Conservation (phyloP, 2,113 vertebrate genomes). For the Sorex araneus region DNA sequence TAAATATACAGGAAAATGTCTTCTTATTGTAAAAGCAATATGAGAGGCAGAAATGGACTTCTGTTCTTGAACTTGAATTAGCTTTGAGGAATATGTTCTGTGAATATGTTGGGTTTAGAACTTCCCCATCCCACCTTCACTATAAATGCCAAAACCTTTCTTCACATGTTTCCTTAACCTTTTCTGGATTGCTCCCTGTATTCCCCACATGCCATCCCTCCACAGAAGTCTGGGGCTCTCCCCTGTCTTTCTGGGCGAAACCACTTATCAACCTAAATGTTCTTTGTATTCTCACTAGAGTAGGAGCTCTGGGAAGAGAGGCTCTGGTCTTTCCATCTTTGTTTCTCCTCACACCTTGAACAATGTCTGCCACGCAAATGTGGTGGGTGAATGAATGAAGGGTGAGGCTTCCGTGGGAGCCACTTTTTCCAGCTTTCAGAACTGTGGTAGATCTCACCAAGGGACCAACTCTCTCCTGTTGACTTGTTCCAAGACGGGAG, state of each 20-base stretch:
- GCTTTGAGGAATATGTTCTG: background rate
- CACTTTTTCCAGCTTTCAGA: background rate
- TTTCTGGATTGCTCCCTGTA: background rate
- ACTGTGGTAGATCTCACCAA: rapidly evolving
- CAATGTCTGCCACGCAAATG: background rate
- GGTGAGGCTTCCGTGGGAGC: background rate
- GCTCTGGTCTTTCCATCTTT: constrained; percentile 49
- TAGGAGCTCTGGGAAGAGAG: background rate
- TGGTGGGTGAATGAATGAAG: background rate
- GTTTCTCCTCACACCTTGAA: background rate
- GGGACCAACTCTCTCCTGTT: rapidly evolving
- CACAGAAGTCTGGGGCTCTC: background rate
- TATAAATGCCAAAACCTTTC: background rate
- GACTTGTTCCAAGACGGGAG: background rate
- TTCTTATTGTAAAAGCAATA: too few relatives aligned
- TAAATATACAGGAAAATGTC: background rate
- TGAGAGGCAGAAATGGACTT: rapidly evolving
- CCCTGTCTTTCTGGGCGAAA: background rate
- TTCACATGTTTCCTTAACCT: background rate
- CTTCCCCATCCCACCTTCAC: background rate
- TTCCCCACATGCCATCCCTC: background rate
- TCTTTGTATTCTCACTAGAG: constrained; percentile 44
- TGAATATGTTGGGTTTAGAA: background rate
- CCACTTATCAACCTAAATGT: constrained; percentile 22
- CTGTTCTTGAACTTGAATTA: background rate